These are phyloP conservation scores for Linurgus olivaceus DNA, from an alignment of 2,797 vertebrate genomes.

Conservation along the genomic window DNA sequence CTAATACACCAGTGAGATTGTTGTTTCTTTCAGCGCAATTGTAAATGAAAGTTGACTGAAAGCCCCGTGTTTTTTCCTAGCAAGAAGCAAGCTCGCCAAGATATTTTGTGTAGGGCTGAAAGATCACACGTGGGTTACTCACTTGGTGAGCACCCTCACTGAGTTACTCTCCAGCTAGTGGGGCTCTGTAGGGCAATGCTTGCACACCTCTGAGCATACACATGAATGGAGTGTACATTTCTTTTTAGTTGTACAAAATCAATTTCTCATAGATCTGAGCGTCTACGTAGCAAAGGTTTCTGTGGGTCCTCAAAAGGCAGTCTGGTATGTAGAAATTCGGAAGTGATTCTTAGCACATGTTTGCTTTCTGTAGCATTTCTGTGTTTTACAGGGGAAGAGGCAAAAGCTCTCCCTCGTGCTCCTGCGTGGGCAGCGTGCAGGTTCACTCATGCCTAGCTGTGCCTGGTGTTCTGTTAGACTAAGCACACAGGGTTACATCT, in stretches of 20 bases:
- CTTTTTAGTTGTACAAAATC: background rate
- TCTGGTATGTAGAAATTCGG: background rate
- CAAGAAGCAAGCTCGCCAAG: background rate
- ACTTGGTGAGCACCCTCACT: background rate
- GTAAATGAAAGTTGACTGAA: background rate
- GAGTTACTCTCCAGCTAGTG: background rate
- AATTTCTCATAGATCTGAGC: rapidly evolving
- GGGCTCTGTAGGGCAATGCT: background rate
- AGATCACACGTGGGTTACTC: background rate
- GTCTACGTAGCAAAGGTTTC: rapidly evolving
- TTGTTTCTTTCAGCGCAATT: background rate
- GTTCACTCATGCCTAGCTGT: background rate
- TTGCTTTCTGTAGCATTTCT: background rate
- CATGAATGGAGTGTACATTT: rapidly evolving
- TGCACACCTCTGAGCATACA: background rate
- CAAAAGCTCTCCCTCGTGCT: background rate
- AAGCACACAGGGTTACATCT: background rate
- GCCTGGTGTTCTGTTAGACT: background rate
- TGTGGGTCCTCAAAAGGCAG: background rate
- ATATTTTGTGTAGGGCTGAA: background rate
- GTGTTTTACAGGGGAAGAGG: background rate
- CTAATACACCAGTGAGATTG: background rate
- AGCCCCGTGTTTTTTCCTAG: background rate
- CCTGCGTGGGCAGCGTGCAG: background rate
- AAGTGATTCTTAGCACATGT: background rate